These are phyloP conservation scores for Trachymyrmex septentrionalis DNA, from an alignment of 1,140 invertebrate species.

Conservation along the genomic window DNA sequence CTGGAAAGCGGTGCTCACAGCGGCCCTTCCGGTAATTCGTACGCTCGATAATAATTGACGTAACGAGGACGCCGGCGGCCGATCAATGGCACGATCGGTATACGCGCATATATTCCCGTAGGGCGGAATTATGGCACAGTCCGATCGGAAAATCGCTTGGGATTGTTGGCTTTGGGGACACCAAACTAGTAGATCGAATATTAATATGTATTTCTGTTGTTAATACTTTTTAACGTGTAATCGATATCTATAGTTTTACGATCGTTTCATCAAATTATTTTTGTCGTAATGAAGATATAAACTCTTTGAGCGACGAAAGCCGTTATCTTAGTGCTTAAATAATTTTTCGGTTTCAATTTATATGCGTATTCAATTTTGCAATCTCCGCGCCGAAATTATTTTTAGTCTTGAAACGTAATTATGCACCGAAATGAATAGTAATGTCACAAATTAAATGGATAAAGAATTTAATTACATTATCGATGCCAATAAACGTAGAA, in stretches of 20 bases:
- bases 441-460: no score
- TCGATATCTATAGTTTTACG: background rate
- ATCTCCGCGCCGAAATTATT: no score
- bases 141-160: constrained; percentile 38
- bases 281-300: background rate
- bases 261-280: background rate
- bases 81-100: constrained; percentile 74
- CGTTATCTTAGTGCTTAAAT: no score
- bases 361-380: no score
- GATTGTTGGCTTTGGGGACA: constrained; percentile 27
- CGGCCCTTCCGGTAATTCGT: constrained; percentile 75
- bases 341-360: no score
- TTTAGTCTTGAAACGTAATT: no score
- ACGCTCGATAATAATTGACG: constrained; percentile 79
- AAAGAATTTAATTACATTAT: no score
- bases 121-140: constrained; percentile 41
- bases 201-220: constrained; percentile 15
- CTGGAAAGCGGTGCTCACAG: constrained; percentile 70
- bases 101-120: constrained; percentile 61
- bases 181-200: constrained; percentile 11
- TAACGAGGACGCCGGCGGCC: constrained; percentile 75
- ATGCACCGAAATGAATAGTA: no score
- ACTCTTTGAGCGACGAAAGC: background rate
- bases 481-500: no score
- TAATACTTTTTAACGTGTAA: background rate